Percentiles rank a stretch among this genome's conserved stretches.
These are phyloP conservation scores for Torymus aiolomorphi DNA, from an alignment of 2,888 invertebrate genomes.

Conservation along the genomic window DNA sequence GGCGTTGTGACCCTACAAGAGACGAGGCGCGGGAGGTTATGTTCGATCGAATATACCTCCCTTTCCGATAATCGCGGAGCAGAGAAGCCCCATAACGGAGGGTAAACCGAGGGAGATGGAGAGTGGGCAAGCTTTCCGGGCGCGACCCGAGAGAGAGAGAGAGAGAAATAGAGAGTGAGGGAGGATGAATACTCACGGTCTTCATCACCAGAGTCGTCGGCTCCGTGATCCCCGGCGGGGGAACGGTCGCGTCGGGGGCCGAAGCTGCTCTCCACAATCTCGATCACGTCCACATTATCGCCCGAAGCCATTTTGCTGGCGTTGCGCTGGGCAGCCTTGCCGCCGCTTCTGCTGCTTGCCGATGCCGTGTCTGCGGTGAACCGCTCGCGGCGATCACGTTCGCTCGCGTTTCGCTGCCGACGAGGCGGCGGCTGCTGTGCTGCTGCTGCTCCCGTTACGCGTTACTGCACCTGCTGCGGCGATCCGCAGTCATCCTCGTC, in stretches of 20 bases:
- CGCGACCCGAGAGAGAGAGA: background rate
- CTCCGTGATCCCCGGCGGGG: slow-evolving; percentile 54
- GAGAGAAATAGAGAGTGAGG: too few species aligned
- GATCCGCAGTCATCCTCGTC: too few species aligned
- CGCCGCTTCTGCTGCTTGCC: background rate
- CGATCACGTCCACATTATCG: slow-evolving; percentile 87
- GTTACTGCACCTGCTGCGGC: too few species aligned
- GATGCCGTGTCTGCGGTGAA: background rate
- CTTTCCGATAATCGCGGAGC: background rate
- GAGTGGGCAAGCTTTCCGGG: too few species aligned
- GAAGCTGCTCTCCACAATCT: slow-evolving; percentile 83
- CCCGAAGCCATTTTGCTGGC: slow-evolving; percentile 86
- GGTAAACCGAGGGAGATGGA: background rate
- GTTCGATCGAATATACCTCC: slow-evolving; percentile 41
- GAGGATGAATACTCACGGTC: slow-evolving; percentile 76
- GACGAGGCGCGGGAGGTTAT: slow-evolving; percentile 43
- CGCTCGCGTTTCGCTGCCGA: background rate
- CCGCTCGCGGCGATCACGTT: too few species aligned
- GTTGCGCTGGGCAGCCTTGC: background rate
- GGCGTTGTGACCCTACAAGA: too few species aligned
- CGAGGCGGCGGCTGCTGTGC: background rate
- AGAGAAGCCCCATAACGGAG: slow-evolving; percentile 35
- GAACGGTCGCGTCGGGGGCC: slow-evolving; percentile 54
- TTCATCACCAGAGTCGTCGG: slow-evolving; percentile 77
- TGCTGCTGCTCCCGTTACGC: background rate